Evolutionary conservation across 2,888 invertebrate genomes (phyloP).

Genomic region (Stomorhina lunata): DNA sequence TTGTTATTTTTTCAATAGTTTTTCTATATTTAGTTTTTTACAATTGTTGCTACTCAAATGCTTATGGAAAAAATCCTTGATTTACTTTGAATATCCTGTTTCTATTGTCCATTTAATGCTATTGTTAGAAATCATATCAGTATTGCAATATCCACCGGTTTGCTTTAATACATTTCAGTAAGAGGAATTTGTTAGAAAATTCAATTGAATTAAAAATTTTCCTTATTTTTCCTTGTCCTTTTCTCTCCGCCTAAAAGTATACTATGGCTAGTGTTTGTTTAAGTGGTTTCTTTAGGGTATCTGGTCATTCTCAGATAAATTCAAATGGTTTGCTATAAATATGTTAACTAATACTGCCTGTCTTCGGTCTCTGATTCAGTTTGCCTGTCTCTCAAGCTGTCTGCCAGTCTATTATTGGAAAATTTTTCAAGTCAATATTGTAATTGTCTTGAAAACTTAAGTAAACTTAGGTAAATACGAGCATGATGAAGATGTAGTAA

Average conservation of each 20-base stretch:
- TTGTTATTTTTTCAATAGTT: background rate
- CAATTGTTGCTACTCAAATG: conserved; percentile 8
- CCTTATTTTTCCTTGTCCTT: background rate
- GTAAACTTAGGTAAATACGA: background rate
- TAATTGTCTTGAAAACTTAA: conserved; percentile 5
- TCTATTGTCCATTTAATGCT: conserved; percentile 24
- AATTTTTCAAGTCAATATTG: conserved; percentile 49
- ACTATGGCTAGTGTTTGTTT: conserved; percentile 36
- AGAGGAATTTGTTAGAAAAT: conserved; percentile 6
- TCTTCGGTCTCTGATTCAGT: background rate
- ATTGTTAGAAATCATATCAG: conserved; percentile 41
- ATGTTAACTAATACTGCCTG: background rate
- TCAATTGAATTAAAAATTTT: conserved; percentile 29
- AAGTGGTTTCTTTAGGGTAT: background rate
- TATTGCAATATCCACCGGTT: conserved; percentile 9
- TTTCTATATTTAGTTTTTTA: too few species aligned
- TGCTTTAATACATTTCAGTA: background rate
- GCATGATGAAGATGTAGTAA: background rate
- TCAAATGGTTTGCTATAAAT: background rate
- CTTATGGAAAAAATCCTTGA: conserved; percentile 22
- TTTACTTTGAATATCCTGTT: conserved; percentile 41
- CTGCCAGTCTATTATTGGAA: conserved; percentile 10
- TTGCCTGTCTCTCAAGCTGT: conserved; percentile 9
- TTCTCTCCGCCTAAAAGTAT: background rate
- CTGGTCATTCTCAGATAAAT: conserved; percentile 49